A percentile compares a stretch with the other conserved stretches of the same genome.
Conservation (phyloP, 2,113 vertebrate species). For the Sturnira hondurensis region DNA sequence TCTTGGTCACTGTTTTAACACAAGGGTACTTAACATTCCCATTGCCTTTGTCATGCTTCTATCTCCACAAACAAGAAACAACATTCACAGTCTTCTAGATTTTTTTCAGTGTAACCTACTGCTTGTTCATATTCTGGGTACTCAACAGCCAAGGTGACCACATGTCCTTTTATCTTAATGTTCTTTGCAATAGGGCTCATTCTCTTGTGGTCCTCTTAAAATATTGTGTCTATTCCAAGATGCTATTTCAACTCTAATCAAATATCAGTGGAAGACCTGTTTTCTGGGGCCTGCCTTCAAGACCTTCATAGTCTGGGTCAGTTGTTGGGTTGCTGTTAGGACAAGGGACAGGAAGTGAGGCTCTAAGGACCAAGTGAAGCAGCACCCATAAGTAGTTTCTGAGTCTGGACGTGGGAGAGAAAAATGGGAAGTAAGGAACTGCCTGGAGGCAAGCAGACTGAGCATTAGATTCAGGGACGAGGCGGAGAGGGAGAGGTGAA, state of each 20-base stretch:
- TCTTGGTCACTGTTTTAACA: constrained; percentile 73
- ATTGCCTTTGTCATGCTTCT: constrained; percentile 57
- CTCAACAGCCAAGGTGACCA: not conserved
- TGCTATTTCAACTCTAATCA: constrained; percentile 26
- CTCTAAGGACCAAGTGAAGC: not conserved
- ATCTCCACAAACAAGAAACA: constrained; percentile 63
- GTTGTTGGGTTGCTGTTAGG: not conserved
- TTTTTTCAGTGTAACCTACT: constrained; percentile 37
- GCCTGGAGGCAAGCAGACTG: not conserved
- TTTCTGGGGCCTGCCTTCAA: not conserved
- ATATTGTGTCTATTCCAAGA: not conserved
- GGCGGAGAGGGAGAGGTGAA: not conserved
- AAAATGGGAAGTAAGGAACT: not conserved
- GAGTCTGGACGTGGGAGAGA: not conserved
- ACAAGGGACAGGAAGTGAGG: not conserved
- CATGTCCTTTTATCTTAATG: not conserved
- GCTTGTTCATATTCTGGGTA: constrained; percentile 25
- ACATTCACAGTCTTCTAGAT: constrained; percentile 2
- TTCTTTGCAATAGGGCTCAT: not conserved
- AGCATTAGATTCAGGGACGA: not conserved
- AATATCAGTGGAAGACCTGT: not conserved
- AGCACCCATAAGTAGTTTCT: not conserved
- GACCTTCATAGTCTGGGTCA: not conserved
- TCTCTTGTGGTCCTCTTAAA: constrained; percentile 21
- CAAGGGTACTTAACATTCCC: constrained; percentile 71